Evolutionary conservation across 2,113 vertebrate species (phyloP), one percentile per base, ranked within the genome.

Genomic region (Pogonocichla stellata): DNA sequence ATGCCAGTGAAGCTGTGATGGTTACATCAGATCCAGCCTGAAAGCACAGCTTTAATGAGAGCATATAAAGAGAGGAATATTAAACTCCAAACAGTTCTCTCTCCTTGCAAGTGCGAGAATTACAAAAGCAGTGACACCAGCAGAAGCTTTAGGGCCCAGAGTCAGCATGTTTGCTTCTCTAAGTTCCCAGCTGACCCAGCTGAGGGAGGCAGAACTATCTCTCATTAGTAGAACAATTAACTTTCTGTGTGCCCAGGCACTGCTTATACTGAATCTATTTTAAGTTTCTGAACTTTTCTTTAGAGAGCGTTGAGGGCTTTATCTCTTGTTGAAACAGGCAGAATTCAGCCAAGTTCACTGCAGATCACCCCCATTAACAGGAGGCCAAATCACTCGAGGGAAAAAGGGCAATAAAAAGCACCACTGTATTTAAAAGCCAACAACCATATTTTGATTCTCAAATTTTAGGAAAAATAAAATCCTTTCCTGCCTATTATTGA

Each of bases 211-310:
- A 91, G 34, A 90, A 57, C 6, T 36, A 8, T 23, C 38, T 71
- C 62, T 93, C 42, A 58, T 73, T 47, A 93, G 73, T 2, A 88
- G 25, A 50, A 58, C 51, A 93, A 77, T 62, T 87, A 78, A 71
- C 10, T 69, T 90, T 47, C 66, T 42, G 5, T 77, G 47, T 77
- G 22, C 34, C 60, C 9, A 0, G 64, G 6, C 56, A 82, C 42
- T 57, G 23, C 31, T 89, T 53, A 78, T 8, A 60, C 40, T 19
- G 38, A 57, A 79, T 20, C 31, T 33, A 20, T 42, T 64, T 48
- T 14, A 71, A 70, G 25, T 26, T 69, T 75, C 51, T 64, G 6
- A 54, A 56, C 15, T 54, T 84, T 48, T 50, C 45, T 19, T 57
- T 31, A 60, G 38, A 54, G 20, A 19, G 16, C 34, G 10, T 25